Conservation (phyloP, 2,888 invertebrate genomes). For the Lapara coniferarum region DNA sequence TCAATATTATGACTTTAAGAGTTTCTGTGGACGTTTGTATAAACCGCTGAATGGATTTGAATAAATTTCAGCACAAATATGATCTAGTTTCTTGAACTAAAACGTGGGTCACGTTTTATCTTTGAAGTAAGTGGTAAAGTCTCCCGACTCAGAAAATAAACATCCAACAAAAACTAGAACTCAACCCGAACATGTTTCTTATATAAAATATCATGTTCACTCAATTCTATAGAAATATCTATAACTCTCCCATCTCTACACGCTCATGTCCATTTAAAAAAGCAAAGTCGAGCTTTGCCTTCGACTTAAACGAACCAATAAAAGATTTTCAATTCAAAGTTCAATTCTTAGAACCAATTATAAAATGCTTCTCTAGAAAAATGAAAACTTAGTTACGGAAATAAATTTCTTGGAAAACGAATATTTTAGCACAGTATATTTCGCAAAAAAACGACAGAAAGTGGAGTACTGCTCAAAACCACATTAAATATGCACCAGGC, state of each 20-base stretch:
- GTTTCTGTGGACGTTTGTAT: too few species aligned
- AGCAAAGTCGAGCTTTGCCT: neutral
- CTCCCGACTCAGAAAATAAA: too few species aligned
- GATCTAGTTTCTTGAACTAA: too few species aligned
- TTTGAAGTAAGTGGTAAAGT: too few species aligned
- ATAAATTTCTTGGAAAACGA: neutral
- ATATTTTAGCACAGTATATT: neutral
- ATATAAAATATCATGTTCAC: too few species aligned
- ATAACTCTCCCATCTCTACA: neutral
- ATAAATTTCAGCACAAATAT: too few species aligned
- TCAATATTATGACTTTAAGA: too few species aligned
- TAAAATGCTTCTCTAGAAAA: neutral
- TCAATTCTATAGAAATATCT: neutral
- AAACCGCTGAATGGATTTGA: too few species aligned
- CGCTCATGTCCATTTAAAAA: neutral
- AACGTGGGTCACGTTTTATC: too few species aligned
- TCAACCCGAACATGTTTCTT: too few species aligned
- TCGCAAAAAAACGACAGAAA: neutral
- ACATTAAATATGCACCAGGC: constrained; percentile 35
- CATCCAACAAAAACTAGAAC: too few species aligned
- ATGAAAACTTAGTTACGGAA: neutral
- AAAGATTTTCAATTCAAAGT: constrained; percentile 11
- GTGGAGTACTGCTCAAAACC: constrained; percentile 2
- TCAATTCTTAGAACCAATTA: constrained; percentile 9
- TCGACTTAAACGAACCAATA: neutral